phyloP scores from a whole-genome alignment of 2,797 vertebrate species.

The Oryzias dopingdopingensis region DNA sequence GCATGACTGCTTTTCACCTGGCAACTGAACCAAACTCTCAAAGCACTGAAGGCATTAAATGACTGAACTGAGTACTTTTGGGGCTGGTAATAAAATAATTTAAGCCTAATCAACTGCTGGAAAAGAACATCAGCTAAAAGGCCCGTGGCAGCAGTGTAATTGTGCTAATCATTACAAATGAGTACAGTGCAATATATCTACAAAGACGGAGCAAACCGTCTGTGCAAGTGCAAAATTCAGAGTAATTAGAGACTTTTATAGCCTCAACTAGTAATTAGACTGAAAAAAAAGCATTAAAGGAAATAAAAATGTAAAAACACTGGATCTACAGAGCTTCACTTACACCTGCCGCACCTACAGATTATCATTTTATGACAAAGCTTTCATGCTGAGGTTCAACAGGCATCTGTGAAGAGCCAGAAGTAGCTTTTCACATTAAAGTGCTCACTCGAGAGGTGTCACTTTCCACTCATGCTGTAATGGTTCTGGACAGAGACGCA shows the following conservation, averaged over 20 bases:
- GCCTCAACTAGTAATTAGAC: slow-evolving; percentile 13
- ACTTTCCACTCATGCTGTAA: slow-evolving; percentile 35
- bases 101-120: slow-evolving; percentile 30
- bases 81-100: slow-evolving; percentile 27
- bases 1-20: neutral
- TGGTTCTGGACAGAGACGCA: slow-evolving; percentile 31
- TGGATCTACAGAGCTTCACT: neutral
- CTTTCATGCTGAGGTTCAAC: neutral
- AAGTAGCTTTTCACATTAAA: slow-evolving; percentile 20
- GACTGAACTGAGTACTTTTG: slow-evolving; percentile 13
- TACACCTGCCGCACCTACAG: neutral
- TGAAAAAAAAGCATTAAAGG: neutral
- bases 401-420: slow-evolving; percentile 7
- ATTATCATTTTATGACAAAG: slow-evolving; percentile 21
- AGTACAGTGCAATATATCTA: slow-evolving; percentile 21
- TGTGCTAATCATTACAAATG: slow-evolving; percentile 38
- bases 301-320: slow-evolving; percentile 4
- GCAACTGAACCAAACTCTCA: slow-evolving; percentile 10
- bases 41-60: slow-evolving; percentile 8
- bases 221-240: slow-evolving; percentile 16
- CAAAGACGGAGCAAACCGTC: slow-evolving; percentile 20
- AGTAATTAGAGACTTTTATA: slow-evolving; percentile 25
- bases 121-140: slow-evolving; percentile 47
- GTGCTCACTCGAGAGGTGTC: slow-evolving; percentile 23
- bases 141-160: slow-evolving; percentile 20